phyloP scores from a whole-genome alignment of 2,888 invertebrate genomes.

The Diadegma fenestrale region DNA sequence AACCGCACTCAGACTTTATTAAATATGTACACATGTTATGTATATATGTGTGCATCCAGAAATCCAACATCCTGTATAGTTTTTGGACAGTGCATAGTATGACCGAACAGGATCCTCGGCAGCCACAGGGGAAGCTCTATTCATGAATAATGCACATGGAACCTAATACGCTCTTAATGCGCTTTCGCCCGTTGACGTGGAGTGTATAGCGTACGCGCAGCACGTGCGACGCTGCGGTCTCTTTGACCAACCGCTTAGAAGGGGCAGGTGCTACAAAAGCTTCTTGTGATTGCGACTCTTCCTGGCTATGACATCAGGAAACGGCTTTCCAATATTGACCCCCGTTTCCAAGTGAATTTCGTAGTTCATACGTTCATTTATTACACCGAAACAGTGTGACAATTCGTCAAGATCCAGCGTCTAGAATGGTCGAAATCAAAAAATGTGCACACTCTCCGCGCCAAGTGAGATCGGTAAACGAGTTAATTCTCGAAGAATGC shows the following conservation, averaged over 20 bases:
- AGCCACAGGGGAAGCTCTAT: slow-evolving; percentile 48
- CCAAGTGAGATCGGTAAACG: neutral
- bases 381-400: neutral
- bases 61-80: slow-evolving; percentile 6
- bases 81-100: slow-evolving; percentile 4
- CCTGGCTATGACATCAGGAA: neutral
- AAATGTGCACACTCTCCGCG: neutral
- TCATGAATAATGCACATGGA: slow-evolving; percentile 76
- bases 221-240: slow-evolving; percentile 50
- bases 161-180: slow-evolving; percentile 75
- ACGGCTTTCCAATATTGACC: slow-evolving; percentile 20
- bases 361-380: neutral
- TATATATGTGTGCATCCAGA: neutral
- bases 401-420: neutral
- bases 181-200: slow-evolving; percentile 64
- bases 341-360: slow-evolving; percentile 1
- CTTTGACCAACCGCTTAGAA: slow-evolving; percentile 35
- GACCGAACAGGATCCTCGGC: slow-evolving; percentile 5
- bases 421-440: neutral
- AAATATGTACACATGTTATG: neutral
- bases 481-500: slow-evolving; percentile 6
- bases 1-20: slow-evolving; percentile 7
- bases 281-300: slow-evolving; percentile 31
- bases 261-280: slow-evolving; percentile 41
- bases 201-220: slow-evolving; percentile 43